Evolutionary conservation across 2,797 vertebrate species (phyloP).

Genomic region (Anas bahamensis): DNA sequence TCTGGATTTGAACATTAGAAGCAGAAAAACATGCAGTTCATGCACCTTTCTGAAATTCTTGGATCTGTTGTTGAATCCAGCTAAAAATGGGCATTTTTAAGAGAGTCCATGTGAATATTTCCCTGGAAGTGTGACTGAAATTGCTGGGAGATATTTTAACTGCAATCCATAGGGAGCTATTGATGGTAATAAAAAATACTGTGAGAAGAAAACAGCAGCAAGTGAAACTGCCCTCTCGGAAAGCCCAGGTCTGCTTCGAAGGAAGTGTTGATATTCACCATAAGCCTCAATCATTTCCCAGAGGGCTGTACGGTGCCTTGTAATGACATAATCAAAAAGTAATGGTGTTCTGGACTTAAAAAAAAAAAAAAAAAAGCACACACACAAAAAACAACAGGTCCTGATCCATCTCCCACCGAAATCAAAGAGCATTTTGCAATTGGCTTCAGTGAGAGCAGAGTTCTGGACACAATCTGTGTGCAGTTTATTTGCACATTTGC

Average conservation of each 20-base stretch:
- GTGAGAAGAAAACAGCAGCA: slow-evolving; percentile 73
- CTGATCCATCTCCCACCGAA: neutral
- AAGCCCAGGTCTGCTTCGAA: slow-evolving; percentile 68
- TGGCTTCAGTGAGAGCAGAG: slow-evolving; percentile 34
- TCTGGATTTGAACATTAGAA: neutral
- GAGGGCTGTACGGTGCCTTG: slow-evolving; percentile 9
- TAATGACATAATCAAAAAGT: slow-evolving; percentile 68
- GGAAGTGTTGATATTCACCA: slow-evolving; percentile 68
- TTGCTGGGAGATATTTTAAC: slow-evolving; percentile 21
- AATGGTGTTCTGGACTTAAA: slow-evolving; percentile 32
- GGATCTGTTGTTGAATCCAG: neutral
- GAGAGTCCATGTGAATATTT: neutral
- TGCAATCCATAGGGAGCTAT: slow-evolving; percentile 42
- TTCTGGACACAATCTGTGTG: slow-evolving; percentile 43
- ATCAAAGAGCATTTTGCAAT: slow-evolving; percentile 45
- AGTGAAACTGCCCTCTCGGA: slow-evolving; percentile 65
- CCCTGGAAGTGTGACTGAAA: slow-evolving; percentile 30
- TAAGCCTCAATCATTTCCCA: slow-evolving; percentile 63
- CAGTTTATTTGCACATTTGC: slow-evolving; percentile 52
- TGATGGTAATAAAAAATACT: slow-evolving; percentile 55
- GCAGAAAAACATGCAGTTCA: neutral
- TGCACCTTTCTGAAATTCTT: neutral
- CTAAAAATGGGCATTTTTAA: slow-evolving; percentile 14
- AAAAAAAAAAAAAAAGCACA: neutral
- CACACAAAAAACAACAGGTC: neutral